phyloP scores from a whole-genome alignment of 1,140 invertebrate species.

The Panulirus ornatus region DNA sequence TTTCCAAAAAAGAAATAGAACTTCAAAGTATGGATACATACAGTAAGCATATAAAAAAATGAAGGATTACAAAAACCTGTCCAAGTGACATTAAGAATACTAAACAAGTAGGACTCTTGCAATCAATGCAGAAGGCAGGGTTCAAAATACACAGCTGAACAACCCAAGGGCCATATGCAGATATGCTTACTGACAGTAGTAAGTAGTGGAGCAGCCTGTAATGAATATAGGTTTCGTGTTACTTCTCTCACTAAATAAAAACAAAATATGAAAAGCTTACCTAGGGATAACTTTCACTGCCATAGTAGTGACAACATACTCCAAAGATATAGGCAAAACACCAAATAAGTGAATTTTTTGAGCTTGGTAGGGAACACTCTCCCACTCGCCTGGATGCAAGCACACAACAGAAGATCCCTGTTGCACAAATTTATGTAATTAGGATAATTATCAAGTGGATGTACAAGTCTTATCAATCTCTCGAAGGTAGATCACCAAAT shows the following conservation, averaged over 20 bases:
- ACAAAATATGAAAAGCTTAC: constrained; percentile 14
- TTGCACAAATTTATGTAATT: too few relatives aligned
- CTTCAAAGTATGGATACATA: too few relatives aligned
- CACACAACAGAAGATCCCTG: neutral
- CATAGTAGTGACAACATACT: neutral
- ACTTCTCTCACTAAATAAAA: neutral
- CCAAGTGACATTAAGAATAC: too few relatives aligned
- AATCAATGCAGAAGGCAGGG: neutral
- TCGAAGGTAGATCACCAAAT: too few relatives aligned
- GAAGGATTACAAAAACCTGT: too few relatives aligned
- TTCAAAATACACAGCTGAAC: neutral
- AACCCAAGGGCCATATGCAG: neutral
- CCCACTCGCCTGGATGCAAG: neutral
- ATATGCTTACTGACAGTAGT: neutral
- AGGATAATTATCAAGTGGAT: too few relatives aligned
- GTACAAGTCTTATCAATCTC: too few relatives aligned
- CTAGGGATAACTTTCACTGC: neutral
- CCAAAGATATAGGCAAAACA: neutral
- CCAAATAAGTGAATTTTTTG: neutral
- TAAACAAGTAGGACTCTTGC: too few relatives aligned
- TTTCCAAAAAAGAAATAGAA: too few relatives aligned
- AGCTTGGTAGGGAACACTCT: constrained; percentile 35
- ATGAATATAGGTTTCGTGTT: neutral
- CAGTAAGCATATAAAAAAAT: too few relatives aligned
- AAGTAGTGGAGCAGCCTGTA: neutral